Percentiles rank a stretch among this genome's conserved stretches.
phyloP scores from a whole-genome alignment of 2,113 vertebrate genomes.

The Caranx ignobilis region DNA sequence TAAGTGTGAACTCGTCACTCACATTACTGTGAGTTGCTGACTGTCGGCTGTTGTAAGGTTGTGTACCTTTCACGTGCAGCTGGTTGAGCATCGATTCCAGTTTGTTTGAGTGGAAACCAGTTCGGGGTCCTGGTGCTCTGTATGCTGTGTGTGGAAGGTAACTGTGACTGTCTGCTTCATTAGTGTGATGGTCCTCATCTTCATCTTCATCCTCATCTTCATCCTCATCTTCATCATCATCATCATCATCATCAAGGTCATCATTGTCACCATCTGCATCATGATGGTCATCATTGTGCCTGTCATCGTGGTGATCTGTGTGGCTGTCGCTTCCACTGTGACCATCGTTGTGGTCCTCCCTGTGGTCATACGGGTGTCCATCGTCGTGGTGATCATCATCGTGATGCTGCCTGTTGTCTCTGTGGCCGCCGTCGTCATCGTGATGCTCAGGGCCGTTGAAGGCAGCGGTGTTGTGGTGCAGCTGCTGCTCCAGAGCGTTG shows the following conservation, averaged over 20 bases:
- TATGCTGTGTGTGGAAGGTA: constrained; percentile 63
- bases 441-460: constrained; percentile 46
- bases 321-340: constrained; percentile 8
- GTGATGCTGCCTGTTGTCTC: constrained; percentile 25
- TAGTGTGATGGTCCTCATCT: constrained; percentile 54
- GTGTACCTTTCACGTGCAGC: constrained; percentile 77
- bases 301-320: neutral
- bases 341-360: neutral
- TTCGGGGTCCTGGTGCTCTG: constrained; percentile 48
- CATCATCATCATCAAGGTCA: constrained; percentile 15
- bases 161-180: constrained; percentile 69
- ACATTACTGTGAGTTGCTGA: neutral
- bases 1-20: neutral
- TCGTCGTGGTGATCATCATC: neutral
- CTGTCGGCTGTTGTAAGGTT: neutral
- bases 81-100: constrained; percentile 82
- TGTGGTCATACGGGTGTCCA: constrained; percentile 9
- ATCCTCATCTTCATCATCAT: constrained; percentile 9
- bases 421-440: constrained; percentile 42
- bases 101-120: constrained; percentile 71
- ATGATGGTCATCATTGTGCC: constrained; percentile 14
- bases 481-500: constrained; percentile 84
- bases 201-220: constrained; percentile 34
- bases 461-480: constrained; percentile 67
- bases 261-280: constrained; percentile 1